Evolutionary conservation across 2,797 vertebrate species (phyloP).

Genomic region (Hybognathus amarus): DNA sequence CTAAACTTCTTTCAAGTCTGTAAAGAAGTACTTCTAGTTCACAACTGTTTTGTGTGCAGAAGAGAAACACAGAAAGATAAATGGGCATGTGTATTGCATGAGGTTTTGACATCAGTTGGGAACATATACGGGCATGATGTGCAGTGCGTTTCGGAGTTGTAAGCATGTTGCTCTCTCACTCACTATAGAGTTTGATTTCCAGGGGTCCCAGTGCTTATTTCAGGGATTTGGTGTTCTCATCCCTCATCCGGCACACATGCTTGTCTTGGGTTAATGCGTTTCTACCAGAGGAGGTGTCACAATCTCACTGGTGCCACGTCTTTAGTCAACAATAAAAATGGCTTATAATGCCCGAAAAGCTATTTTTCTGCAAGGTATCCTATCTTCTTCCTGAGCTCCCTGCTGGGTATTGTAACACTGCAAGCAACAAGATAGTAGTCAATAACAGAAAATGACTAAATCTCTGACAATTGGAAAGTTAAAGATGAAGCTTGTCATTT

Average conservation of each 20-base stretch:
- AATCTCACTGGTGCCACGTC: conserved; percentile 60
- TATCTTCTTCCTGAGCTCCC: conserved; percentile 40
- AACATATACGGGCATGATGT: conserved; percentile 63
- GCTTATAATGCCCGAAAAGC: conserved; percentile 58
- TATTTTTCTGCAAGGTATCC: conserved; percentile 36
- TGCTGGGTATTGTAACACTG: not conserved
- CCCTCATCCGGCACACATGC: conserved; percentile 70
- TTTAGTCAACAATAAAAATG: conserved; percentile 67
- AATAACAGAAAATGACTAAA: conserved; percentile 14
- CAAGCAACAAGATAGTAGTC: conserved; percentile 20
- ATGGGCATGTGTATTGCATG: not conserved
- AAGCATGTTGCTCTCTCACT: conserved; percentile 57
- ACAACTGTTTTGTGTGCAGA: conserved; percentile 7
- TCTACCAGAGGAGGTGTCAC: conserved; percentile 62
- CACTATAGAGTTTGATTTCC: conserved; percentile 76
- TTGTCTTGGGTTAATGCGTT: conserved; percentile 65
- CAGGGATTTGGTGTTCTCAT: conserved; percentile 69
- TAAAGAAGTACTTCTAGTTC: conserved; percentile 3
- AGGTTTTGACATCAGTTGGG: conserved; percentile 50
- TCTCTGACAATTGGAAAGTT: conserved; percentile 13
- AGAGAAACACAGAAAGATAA: conserved; percentile 16
- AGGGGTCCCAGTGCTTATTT: conserved; percentile 70
- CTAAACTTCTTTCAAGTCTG: not conserved
- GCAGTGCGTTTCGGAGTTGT: conserved; percentile 62
- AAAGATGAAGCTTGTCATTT: conserved; percentile 14